Percentiles rank a stretch among this genome's conserved stretches.
phyloP scores from a whole-genome alignment of 2,888 invertebrate species.

The Mimachlamys varia region DNA sequence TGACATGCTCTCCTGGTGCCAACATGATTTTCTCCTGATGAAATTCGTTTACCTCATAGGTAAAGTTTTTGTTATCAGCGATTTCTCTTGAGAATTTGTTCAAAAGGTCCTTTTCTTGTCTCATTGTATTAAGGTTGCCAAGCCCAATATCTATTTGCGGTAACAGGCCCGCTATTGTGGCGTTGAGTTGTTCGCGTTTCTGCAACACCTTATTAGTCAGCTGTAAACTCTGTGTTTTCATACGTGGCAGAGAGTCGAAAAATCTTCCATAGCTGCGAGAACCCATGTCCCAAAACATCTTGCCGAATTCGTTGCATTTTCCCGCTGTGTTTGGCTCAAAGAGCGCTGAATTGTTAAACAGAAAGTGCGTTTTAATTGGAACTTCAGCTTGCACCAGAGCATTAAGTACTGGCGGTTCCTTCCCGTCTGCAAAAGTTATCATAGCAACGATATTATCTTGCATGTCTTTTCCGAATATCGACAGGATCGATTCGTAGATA shows the following conservation, averaged over 20 bases:
- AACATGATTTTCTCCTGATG: constrained; percentile 48
- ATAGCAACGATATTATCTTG: constrained; percentile 56
- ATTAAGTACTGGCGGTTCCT: constrained; percentile 57
- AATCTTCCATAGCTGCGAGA: background rate
- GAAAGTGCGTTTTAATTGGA: constrained; percentile 51
- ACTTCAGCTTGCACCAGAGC: constrained; percentile 57
- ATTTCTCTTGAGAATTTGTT: constrained; percentile 51
- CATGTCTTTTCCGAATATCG: constrained; percentile 60
- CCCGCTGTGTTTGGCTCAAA: constrained; percentile 52
- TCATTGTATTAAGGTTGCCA: constrained; percentile 43
- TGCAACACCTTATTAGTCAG: constrained; percentile 59
- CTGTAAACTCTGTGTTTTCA: constrained; percentile 49
- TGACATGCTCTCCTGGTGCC: constrained; percentile 54
- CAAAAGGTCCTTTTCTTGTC: constrained; percentile 46
- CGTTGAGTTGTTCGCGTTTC: constrained; percentile 56
- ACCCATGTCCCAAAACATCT: constrained; percentile 60
- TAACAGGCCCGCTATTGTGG: constrained; percentile 49
- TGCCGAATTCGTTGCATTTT: constrained; percentile 48
- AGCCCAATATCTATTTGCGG: constrained; percentile 54
- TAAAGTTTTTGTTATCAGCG: constrained; percentile 60
- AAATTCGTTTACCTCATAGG: constrained; percentile 57
- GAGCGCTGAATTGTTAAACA: constrained; percentile 61
- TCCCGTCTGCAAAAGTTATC: constrained; percentile 62
- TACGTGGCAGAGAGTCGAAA: background rate
- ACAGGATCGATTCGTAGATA: constrained; percentile 58